phyloP scores from a whole-genome alignment of 1,140 invertebrate genomes.

The Drosophila mauritiana region DNA sequence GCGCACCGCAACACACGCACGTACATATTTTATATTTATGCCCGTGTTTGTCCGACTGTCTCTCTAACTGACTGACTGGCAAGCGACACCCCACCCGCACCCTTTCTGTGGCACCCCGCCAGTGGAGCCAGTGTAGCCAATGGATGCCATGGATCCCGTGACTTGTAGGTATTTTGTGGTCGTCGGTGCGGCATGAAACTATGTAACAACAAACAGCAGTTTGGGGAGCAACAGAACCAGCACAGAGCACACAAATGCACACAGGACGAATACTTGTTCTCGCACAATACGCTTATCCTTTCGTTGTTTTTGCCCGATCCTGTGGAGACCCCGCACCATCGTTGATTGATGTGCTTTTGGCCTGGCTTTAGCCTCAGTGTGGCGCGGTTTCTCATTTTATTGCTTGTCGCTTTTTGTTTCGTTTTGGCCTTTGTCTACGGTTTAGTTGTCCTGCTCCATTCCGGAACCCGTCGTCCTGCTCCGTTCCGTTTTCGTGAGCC shows the following conservation, averaged over 20 bases:
- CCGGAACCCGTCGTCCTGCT: constrained; percentile 5
- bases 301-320: constrained; percentile 1
- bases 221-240: constrained; percentile 22
- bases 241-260: constrained; percentile 16
- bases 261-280: constrained; percentile 46
- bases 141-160: constrained; percentile 37
- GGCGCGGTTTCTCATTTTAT: constrained; percentile 76
- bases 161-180: constrained; percentile 75
- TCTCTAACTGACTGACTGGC: constrained; percentile 56
- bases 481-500: constrained; percentile 28
- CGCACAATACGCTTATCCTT: constrained; percentile 70
- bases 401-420: constrained; percentile 70
- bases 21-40: constrained; percentile 80
- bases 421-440: constrained; percentile 55
- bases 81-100: not conserved
- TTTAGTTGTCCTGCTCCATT: constrained; percentile 20
- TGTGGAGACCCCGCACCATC: constrained; percentile 24
- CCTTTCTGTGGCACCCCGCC: not conserved
- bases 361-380: constrained; percentile 29
- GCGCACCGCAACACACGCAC: constrained; percentile 28
- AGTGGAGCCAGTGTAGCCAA: not conserved
- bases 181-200: constrained; percentile 60
- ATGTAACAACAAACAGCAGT: constrained; percentile 49
- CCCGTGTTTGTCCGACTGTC: constrained; percentile 53
- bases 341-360: constrained; percentile 80